Evolutionary conservation across 2,113 vertebrate genomes (phyloP).

Genomic region (Crocuta crocuta): DNA sequence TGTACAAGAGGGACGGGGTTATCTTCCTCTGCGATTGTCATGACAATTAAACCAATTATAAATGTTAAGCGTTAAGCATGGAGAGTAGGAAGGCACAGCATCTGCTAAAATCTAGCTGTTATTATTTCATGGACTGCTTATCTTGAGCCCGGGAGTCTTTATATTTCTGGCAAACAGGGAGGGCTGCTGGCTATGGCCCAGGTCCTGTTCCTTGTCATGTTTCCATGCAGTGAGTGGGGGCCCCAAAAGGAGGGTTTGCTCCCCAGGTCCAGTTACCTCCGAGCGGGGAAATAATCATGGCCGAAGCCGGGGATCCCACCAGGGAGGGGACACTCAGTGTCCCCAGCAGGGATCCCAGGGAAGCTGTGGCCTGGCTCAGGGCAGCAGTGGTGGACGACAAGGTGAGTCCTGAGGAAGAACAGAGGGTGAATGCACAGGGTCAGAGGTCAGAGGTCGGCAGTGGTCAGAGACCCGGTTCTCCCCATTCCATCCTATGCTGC

Average conservation of each 20-base stretch:
- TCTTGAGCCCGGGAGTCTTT: background rate
- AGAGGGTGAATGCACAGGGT: background rate
- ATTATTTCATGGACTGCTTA: background rate
- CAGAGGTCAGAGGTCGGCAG: background rate
- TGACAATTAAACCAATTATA: background rate
- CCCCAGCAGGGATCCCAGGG: background rate
- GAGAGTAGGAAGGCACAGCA: rapidly evolving
- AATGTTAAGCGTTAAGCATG: background rate
- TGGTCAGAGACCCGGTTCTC: background rate
- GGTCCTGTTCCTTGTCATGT: background rate
- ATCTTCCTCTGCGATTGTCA: background rate
- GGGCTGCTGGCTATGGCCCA: background rate
- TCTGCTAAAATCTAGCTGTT: background rate
- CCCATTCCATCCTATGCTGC: background rate
- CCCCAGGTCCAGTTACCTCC: conserved; percentile 34
- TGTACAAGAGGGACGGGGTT: background rate
- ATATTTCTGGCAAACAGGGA: background rate
- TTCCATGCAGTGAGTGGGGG: background rate
- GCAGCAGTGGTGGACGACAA: background rate
- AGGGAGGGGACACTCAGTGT: background rate
- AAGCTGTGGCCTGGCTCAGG: background rate
- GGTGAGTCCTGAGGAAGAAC: background rate
- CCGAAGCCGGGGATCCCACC: rapidly evolving
- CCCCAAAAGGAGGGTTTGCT: background rate
- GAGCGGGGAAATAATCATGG: rapidly evolving